phyloP scores from a whole-genome alignment of 2,113 vertebrate genomes.

The Sylvietta virens region DNA sequence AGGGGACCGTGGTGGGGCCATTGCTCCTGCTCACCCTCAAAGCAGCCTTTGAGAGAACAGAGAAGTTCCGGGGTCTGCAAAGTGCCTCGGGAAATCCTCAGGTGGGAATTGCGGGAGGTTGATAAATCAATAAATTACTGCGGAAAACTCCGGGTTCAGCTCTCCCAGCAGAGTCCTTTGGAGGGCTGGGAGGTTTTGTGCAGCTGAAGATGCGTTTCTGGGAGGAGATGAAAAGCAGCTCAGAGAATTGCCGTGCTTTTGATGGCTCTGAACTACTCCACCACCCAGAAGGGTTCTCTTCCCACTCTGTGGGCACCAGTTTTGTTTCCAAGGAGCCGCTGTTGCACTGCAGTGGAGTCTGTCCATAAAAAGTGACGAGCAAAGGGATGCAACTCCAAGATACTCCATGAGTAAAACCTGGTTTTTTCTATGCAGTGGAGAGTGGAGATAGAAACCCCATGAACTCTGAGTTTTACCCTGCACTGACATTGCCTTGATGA shows the following conservation, averaged over 20 bases:
- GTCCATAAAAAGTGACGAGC: not conserved
- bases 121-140: not conserved
- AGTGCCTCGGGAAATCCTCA: not conserved
- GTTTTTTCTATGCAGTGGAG: not conserved
- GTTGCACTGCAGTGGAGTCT: not conserved
- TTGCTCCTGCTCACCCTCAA: not conserved
- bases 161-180: not conserved
- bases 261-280: not conserved
- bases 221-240: not conserved
- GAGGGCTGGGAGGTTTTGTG: not conserved
- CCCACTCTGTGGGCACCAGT: not conserved
- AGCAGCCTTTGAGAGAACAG: not conserved
- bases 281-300: not conserved
- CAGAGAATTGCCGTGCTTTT: not conserved
- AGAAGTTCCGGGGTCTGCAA: not conserved
- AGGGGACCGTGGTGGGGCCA: not conserved
- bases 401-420: not conserved
- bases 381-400: not conserved
- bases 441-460: not conserved
- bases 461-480: not conserved
- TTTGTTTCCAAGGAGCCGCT: not conserved
- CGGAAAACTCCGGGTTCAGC: not conserved
- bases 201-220: not conserved
- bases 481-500: too few species aligned
- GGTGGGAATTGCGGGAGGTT: not conserved